Percentiles rank a stretch among this genome's conserved stretches.
These are phyloP conservation scores for Cepaea nemoralis DNA, from an alignment of 1,140 invertebrate species.

Conservation along the genomic window DNA sequence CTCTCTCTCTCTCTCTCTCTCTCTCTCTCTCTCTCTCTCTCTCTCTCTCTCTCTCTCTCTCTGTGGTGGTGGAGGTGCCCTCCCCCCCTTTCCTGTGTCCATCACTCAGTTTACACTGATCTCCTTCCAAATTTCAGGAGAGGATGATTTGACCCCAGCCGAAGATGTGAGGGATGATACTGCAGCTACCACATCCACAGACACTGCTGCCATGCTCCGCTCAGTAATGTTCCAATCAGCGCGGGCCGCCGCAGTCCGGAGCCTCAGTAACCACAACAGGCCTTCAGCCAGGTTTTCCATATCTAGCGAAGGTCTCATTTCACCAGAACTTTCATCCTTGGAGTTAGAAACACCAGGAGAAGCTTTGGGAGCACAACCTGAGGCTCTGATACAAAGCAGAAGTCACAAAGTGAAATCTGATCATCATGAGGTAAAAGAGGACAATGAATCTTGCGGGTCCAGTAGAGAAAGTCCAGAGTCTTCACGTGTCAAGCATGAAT, in stretches of 20 bases:
- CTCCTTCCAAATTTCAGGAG: neutral
- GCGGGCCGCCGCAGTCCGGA: slow-evolving; percentile 7
- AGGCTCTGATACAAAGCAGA: neutral
- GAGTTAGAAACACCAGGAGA: slow-evolving; percentile 4
- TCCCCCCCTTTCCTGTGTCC: too few species aligned
- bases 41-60: too few species aligned
- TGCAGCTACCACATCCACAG: slow-evolving; percentile 2
- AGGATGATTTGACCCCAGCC: neutral
- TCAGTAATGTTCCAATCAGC: slow-evolving; percentile 1
- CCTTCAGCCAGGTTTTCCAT: slow-evolving; percentile 1
- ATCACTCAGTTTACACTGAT: neutral
- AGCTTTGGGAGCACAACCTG: neutral
- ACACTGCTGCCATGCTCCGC: neutral
- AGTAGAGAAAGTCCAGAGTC: neutral
- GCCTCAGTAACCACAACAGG: neutral
- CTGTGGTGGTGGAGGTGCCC: too few species aligned
- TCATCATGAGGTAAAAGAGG: neutral
- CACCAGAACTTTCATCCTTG: slow-evolving; percentile 9
- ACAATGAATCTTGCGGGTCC: neutral
- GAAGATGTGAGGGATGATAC: slow-evolving; percentile 33
- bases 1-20: too few species aligned
- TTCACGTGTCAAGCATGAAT: neutral
- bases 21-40: too few species aligned
- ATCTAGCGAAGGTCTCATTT: slow-evolving; percentile 35
- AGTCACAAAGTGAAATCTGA: neutral